Conservation (phyloP, 2,888 invertebrate genomes). For the Mythimna ferrago region DNA sequence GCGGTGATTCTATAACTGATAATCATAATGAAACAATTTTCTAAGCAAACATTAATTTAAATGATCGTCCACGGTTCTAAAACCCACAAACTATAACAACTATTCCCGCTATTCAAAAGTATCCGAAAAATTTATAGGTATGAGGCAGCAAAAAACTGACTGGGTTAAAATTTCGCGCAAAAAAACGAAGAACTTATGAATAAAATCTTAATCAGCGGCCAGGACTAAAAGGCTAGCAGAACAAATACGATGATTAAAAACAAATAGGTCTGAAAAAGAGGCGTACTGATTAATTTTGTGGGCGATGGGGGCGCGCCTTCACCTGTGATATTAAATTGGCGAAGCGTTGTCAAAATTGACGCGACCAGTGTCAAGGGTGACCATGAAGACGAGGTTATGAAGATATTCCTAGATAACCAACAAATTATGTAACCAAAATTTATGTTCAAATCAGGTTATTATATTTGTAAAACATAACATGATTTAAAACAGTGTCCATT, state of each 20-base stretch:
- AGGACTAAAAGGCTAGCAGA: constrained; percentile 75
- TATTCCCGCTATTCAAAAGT: neutral
- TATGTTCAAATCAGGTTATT: no score
- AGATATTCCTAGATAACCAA: neutral
- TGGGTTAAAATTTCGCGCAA: constrained; percentile 66
- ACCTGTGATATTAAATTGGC: constrained; percentile 81
- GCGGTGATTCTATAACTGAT: constrained; percentile 13
- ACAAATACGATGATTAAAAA: constrained; percentile 84
- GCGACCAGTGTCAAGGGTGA: constrained; percentile 73
- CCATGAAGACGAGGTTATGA: constrained; percentile 60
- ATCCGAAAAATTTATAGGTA: constrained; percentile 13
- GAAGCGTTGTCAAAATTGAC: constrained; percentile 86
- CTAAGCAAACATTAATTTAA: neutral
- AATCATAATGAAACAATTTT: neutral
- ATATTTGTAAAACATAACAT: no score
- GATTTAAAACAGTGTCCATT: no score
- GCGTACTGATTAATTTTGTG: constrained; percentile 88
- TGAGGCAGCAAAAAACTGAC: constrained; percentile 45
- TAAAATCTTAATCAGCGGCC: constrained; percentile 90
- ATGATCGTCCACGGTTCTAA: constrained; percentile 16
- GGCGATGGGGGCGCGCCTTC: constrained; percentile 74
- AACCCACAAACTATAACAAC: constrained; percentile 8
- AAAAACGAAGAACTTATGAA: constrained; percentile 80
- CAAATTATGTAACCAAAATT: no score
- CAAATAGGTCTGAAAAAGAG: constrained; percentile 87